phyloP scores from a whole-genome alignment of 1,140 invertebrate genomes.

The Drosophila sechellia region DNA sequence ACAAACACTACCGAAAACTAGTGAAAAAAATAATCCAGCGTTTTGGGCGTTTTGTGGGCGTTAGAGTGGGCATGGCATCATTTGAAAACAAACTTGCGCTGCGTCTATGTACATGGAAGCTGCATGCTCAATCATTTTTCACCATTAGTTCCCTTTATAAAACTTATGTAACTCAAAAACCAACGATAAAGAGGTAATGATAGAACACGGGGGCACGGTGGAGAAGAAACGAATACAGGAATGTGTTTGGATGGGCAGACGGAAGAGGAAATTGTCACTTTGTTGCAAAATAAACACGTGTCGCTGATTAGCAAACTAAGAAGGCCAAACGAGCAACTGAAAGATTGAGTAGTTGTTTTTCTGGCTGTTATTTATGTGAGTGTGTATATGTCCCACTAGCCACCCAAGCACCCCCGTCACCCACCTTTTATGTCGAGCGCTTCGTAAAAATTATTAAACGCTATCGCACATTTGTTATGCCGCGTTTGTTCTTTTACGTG shows the following conservation, averaged over 20 bases:
- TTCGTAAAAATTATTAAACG: slow-evolving; percentile 82
- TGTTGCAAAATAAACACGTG: slow-evolving; percentile 78
- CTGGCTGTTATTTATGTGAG: neutral
- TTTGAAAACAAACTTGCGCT: too few relatives aligned
- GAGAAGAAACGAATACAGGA: neutral
- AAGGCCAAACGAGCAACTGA: slow-evolving; percentile 43
- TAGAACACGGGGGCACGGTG: slow-evolving; percentile 17
- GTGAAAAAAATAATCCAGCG: too few relatives aligned
- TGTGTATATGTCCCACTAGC: slow-evolving; percentile 1
- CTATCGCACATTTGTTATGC: slow-evolving; percentile 79
- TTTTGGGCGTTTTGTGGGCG: too few relatives aligned
- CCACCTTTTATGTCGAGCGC: slow-evolving; percentile 63
- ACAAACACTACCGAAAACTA: slow-evolving; percentile 69
- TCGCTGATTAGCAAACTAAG: slow-evolving; percentile 70
- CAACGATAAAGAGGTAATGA: slow-evolving; percentile 9
- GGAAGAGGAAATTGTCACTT: slow-evolving; percentile 71
- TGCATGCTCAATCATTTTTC: too few relatives aligned
- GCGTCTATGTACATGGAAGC: too few relatives aligned
- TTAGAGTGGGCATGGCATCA: too few relatives aligned
- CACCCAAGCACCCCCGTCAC: neutral
- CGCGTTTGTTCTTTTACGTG: slow-evolving; percentile 67
- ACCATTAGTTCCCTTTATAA: neutral
- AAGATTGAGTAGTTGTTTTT: slow-evolving; percentile 16
- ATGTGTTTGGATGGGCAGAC: slow-evolving; percentile 16
- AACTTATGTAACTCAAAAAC: slow-evolving; percentile 7